Evolutionary conservation across 2,797 vertebrate genomes (phyloP).

Genomic region (Hafferia zeledoni): DNA sequence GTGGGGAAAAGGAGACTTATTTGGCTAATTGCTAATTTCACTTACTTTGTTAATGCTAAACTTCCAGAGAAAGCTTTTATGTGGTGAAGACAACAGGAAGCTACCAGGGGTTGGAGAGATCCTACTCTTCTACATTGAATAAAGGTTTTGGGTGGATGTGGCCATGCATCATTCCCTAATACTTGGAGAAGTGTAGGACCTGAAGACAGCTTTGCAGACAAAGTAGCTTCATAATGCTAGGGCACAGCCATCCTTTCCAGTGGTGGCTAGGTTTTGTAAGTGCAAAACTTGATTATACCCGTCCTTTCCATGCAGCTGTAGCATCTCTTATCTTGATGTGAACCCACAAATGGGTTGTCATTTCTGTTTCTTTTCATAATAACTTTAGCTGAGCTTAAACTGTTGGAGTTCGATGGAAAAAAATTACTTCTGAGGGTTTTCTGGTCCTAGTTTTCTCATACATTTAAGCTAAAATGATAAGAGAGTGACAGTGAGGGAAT

Average conservation of each 20-base stretch:
- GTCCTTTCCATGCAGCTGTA: not conserved
- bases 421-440: not conserved
- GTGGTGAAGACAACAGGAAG: not conserved
- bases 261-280: not conserved
- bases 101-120: not conserved
- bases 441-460: not conserved
- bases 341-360: not conserved
- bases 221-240: not conserved
- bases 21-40: not conserved
- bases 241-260: not conserved
- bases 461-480: not conserved
- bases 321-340: not conserved
- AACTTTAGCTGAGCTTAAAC: not conserved
- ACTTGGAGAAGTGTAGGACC: not conserved
- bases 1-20: not conserved
- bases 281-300: not conserved
- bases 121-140: not conserved
- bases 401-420: not conserved
- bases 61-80: not conserved
- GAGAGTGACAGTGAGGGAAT: not conserved
- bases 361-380: not conserved
- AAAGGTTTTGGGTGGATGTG: not conserved
- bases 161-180: fast-evolving
- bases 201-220: not conserved
- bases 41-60: not conserved